These are phyloP conservation scores for Xylota segnis DNA, from an alignment of 2,888 invertebrate species.

Conservation along the genomic window DNA sequence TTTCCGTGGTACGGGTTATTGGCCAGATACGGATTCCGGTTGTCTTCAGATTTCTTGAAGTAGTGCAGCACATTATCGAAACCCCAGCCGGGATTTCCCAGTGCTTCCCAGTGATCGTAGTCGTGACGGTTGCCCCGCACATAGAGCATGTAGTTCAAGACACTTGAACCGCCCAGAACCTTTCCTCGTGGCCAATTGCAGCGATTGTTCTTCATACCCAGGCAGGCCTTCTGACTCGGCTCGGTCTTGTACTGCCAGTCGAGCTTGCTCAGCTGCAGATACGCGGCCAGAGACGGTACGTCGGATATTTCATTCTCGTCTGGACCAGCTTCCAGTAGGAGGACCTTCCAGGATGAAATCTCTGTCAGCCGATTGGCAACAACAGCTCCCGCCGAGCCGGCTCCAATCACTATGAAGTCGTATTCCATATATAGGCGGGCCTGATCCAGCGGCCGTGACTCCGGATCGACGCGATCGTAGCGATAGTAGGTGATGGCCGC, in stretches of 20 bases:
- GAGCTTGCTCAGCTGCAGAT: conserved; percentile 92
- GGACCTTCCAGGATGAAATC: conserved; percentile 90
- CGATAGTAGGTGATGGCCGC: conserved; percentile 93
- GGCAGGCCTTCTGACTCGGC: conserved; percentile 91
- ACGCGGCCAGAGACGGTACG: conserved; percentile 94
- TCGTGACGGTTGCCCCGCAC: conserved; percentile 93
- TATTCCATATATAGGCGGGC: conserved; percentile 90
- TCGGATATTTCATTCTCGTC: conserved; percentile 95
- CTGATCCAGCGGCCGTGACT: conserved; percentile 90
- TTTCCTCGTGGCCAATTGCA: conserved; percentile 96
- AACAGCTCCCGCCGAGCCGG: conserved; percentile 95
- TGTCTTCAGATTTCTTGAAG: conserved; percentile 95
- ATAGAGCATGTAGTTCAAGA: conserved; percentile 96
- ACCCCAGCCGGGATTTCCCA: conserved; percentile 95
- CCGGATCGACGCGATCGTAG: conserved; percentile 92
- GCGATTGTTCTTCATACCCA: conserved; percentile 92
- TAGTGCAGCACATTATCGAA: conserved; percentile 93
- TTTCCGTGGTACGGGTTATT: conserved; percentile 88
- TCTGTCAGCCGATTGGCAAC: conserved; percentile 93
- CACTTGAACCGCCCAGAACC: conserved; percentile 94
- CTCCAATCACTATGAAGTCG: conserved; percentile 93
- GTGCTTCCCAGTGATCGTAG: conserved; percentile 94
- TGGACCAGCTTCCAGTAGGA: conserved; percentile 93
- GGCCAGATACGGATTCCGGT: conserved; percentile 92
- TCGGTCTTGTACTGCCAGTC: conserved; percentile 97